phyloP scores from a whole-genome alignment of 2,888 invertebrate species.

The Andrena dorsata region DNA sequence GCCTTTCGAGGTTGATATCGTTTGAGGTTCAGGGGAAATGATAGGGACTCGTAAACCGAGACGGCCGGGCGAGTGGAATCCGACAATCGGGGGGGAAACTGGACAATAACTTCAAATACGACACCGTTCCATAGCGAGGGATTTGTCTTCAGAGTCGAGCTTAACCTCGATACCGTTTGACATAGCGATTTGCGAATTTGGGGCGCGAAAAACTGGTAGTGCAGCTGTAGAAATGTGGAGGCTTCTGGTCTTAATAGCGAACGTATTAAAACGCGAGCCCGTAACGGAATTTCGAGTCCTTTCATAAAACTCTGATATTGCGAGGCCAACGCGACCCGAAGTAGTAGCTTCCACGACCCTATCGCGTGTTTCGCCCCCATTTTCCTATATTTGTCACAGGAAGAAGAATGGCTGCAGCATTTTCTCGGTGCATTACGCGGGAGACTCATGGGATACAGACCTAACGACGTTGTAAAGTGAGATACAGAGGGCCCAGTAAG shows the following conservation, averaged over 20 bases:
- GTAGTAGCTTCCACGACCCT: too few relatives aligned
- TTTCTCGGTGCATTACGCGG: slow-evolving; percentile 8
- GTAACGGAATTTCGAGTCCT: too few relatives aligned
- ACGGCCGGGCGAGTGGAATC: neutral
- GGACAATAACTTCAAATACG: slow-evolving; percentile 1
- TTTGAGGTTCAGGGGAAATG: slow-evolving; percentile 6
- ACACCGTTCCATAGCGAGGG: neutral
- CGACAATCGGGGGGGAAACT: neutral
- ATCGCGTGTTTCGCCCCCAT: neutral
- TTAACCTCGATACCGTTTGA: neutral
- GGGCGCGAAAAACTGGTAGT: neutral
- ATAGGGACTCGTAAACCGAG: slow-evolving; percentile 25
- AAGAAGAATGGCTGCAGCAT: slow-evolving; percentile 6
- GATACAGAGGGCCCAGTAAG: slow-evolving; percentile 11
- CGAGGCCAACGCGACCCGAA: too few relatives aligned
- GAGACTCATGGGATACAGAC: slow-evolving; percentile 23
- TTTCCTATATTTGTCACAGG: neutral
- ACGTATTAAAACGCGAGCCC: neutral
- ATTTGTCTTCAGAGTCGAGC: slow-evolving; percentile 4
- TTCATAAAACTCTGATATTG: too few relatives aligned
- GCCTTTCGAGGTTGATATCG: slow-evolving; percentile 5
- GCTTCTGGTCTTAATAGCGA: neutral
- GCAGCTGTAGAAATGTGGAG: neutral
- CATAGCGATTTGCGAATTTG: neutral
- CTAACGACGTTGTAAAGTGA: slow-evolving; percentile 40